Base-by-base conservation (phyloP, 1,140 invertebrate species). In the Orius laevigatus region DNA sequence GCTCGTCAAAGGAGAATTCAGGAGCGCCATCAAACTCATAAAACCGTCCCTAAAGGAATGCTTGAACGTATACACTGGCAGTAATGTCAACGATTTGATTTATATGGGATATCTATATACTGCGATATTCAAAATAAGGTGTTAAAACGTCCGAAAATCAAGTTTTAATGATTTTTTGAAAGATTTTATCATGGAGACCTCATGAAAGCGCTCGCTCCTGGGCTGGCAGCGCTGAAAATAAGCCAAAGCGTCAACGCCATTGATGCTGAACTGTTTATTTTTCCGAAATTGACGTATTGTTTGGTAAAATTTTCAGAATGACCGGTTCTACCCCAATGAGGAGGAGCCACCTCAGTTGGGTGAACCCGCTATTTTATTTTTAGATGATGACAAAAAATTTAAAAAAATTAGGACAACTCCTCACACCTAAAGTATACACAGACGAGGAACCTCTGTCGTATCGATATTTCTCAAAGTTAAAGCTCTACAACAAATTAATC, bases 101-200 rank as follows among this genome's bases (percentile, higher is more conserved):
- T 31, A n/a, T 20, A 45, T 45, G 43, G 43, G 43, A 11, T 31
- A n/a, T 32, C n/a, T 45, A 15, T 45, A 45, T 16, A n/a, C 10
- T 8, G 19, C 43, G 8, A 45, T 45, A 3, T 45, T 45, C n/a
- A 45, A 45, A 45, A 45, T 19, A n/a, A 15, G 43, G 25, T 25
- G 8, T 25, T n/a, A n/a, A n/a, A n/a, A n/a, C n/a, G n/a, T n/a
- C n/a, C n/a, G 25, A 25, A 25, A 25, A 3, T 4, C 25, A 25
- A 25, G 25, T n/a, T n/a, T n/a, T n/a, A n/a, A 25, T 25, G 25
- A 25, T 25, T 25, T 25, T 25, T 25, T 25, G 8, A 25, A 25
- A 25, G 25, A 25, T 45, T 31, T 12, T 45, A 32, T 31, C n/a
- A 19, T 15, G 43, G 43, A n/a, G 12, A 45, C n/a, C 32, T 45